phyloP scores from a whole-genome alignment of 2,113 vertebrate species.

The Electrona antarctica region DNA sequence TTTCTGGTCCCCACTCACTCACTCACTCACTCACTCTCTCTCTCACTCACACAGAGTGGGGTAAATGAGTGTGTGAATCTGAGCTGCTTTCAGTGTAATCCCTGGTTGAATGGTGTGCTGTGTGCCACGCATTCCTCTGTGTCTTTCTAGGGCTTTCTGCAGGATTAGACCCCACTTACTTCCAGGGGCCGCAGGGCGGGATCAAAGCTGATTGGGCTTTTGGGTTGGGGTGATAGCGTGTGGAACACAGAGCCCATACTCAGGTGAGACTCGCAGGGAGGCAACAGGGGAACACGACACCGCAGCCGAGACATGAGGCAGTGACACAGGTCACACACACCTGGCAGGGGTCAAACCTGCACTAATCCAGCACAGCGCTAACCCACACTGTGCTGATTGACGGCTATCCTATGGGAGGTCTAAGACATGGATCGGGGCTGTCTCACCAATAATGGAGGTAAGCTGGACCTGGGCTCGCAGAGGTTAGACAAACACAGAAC shows the following conservation, averaged over 20 bases:
- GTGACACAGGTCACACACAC: slow-evolving; percentile 54
- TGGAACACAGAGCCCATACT: slow-evolving; percentile 40
- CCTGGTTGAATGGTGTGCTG: slow-evolving; percentile 72
- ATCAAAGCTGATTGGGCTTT: slow-evolving; percentile 70
- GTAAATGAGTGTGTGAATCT: slow-evolving; percentile 63
- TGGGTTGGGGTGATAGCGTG: slow-evolving; percentile 49
- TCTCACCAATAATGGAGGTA: slow-evolving; percentile 40
- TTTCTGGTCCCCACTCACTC: background rate
- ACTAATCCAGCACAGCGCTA: slow-evolving; percentile 48
- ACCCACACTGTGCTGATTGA: slow-evolving; percentile 47
- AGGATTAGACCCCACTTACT: slow-evolving; percentile 74
- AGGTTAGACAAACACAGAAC: slow-evolving; percentile 55
- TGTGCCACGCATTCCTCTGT: slow-evolving; percentile 77
- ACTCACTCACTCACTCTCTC: background rate
- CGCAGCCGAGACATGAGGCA: slow-evolving; percentile 36
- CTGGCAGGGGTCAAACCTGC: slow-evolving; percentile 56
- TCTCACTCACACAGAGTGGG: slow-evolving; percentile 31
- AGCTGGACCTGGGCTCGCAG: slow-evolving; percentile 3
- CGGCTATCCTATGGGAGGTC: slow-evolving; percentile 42
- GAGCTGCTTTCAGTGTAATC: slow-evolving; percentile 69
- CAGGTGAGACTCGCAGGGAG: slow-evolving; percentile 49
- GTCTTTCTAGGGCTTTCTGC: slow-evolving; percentile 69
- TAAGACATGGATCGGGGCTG: slow-evolving; percentile 16
- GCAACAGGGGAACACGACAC: slow-evolving; percentile 57
- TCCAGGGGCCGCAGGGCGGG: slow-evolving; percentile 64